Evolutionary conservation across 2,113 vertebrate species (phyloP).

Genomic region (Illadopsis cleaveri): DNA sequence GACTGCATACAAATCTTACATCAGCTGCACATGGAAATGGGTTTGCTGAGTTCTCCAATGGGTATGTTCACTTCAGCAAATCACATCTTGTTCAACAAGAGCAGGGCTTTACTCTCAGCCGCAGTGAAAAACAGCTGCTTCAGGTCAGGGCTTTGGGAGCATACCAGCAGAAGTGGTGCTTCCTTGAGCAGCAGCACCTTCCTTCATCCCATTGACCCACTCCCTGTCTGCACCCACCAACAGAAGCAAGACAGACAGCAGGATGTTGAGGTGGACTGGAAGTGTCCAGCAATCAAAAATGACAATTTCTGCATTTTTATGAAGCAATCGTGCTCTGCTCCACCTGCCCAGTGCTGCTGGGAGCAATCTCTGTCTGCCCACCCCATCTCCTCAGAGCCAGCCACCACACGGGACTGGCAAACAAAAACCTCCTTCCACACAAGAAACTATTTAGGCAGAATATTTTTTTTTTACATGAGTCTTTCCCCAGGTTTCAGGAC

Average conservation of each 20-base stretch:
- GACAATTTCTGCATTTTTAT: neutral
- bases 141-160: neutral
- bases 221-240: neutral
- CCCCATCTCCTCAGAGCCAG: neutral
- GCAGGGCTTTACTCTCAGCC: neutral
- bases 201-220: neutral
- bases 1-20: neutral
- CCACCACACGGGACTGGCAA: neutral
- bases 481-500: neutral
- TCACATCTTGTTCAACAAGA: neutral
- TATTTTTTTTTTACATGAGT: neutral
- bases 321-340: neutral
- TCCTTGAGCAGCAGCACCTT: neutral
- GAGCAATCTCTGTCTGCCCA: neutral
- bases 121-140: neutral
- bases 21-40: neutral
- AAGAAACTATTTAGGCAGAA: neutral
- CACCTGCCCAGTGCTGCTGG: neutral
- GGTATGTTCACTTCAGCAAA: neutral
- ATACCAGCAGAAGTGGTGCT: neutral
- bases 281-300: neutral
- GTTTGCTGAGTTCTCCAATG: neutral
- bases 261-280: neutral
- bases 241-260: neutral
- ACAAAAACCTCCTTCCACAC: neutral